These are phyloP conservation scores for Sussaba pulchella DNA, from an alignment of 2,888 invertebrate genomes.

Conservation along the genomic window DNA sequence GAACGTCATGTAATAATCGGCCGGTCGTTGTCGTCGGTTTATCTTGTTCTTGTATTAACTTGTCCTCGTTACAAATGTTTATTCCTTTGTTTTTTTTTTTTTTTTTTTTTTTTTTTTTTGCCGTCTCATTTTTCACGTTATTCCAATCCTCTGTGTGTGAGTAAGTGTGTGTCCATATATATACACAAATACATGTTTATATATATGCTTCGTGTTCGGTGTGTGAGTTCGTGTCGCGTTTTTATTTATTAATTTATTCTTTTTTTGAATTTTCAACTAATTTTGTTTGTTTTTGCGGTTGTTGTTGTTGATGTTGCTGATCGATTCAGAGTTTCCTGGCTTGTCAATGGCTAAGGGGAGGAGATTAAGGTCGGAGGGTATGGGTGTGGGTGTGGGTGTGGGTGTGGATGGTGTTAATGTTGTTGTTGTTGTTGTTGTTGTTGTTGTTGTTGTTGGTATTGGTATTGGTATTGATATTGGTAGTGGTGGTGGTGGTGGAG, in stretches of 20 bases:
- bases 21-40: constrained; percentile 70
- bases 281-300: constrained; percentile 41
- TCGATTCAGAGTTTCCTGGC: constrained; percentile 46
- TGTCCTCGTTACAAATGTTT: constrained; percentile 14
- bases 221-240: constrained; percentile 32
- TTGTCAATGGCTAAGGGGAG: constrained; percentile 78
- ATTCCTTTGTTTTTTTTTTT: constrained; percentile 22
- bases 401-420: no score
- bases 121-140: background rate
- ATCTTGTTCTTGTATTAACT: constrained; percentile 42
- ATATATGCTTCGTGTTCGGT: constrained; percentile 11
- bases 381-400: no score
- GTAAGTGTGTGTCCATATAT: background rate
- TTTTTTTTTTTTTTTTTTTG: background rate
- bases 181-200: constrained; percentile 19
- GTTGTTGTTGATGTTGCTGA: constrained; percentile 16
- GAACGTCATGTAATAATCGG: constrained; percentile 74
- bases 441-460: no score
- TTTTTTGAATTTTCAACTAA: constrained; percentile 24
- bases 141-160: constrained; percentile 37
- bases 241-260: constrained; percentile 25
- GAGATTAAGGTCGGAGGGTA: constrained; percentile 76
- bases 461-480: no score
- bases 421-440: no score
- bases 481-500: no score